Evolutionary conservation across 2,113 vertebrate species (phyloP), one percentile per base, ranked within the genome.

Genomic region (Bufo bufo): DNA sequence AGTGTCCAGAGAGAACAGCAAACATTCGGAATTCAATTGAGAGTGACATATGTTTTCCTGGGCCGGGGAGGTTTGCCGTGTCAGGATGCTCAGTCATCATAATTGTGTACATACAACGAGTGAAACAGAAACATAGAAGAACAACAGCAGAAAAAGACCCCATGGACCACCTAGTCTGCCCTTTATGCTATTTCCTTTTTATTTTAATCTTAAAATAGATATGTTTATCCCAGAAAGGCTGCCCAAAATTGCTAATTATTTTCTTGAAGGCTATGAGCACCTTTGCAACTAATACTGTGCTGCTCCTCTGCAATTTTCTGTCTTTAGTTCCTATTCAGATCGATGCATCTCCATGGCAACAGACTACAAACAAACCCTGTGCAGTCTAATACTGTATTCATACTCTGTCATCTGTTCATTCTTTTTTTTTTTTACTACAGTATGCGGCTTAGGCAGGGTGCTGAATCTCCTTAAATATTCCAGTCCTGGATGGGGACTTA

Each of bases 11-110:
- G 45, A 86, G 77, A 63, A 69, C 49, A 80, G 52, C 61, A 86
- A 80, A 79, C 61, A 86, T 45, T 77, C 58, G 43, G 45, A 63
- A 85, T 85, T 75, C 56, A 86, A 63, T 79, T 65, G 47, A 66
- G 85, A 33, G 12, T 56, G 58, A 47, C 75, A 79, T 86, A 66
- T 80, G 85, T 59, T 78, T 86, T n/a, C 74, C 45, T 86, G 12
- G 63, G 43, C 85, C 45, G 14, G 49, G 19, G 10, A 85, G 52
- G 17, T 65, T 63, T 45, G 23, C 11, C 54, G 6, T 81, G 59
- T 66, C 58, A 66, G 61, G 13, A 47, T 66, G 61, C 61, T 82
- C 61, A 49, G 59, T 82, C 79, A 59, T 59, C 43, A 20, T 52
- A 12, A 33, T 3, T 69, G 3, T 69, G 66, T 69, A 33, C 23